A percentile compares a stretch with the other conserved stretches of the same genome.
Conservation (phyloP, 2,888 invertebrate genomes). For the Lordiphosa fenestrarum region DNA sequence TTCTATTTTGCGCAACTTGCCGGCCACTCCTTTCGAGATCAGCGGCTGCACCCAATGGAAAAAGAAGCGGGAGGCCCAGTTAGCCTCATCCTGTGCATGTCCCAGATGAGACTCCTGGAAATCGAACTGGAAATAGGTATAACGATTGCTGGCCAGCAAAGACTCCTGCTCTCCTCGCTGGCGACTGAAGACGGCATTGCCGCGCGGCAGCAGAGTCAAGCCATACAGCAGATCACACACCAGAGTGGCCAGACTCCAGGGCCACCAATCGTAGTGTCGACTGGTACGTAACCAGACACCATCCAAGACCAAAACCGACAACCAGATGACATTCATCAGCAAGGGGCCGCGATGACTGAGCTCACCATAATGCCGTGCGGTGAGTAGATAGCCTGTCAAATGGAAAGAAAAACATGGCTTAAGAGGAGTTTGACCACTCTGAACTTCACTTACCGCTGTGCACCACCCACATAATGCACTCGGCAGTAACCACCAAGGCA, state of each 20-base stretch:
- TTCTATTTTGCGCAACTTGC: slow-evolving; percentile 87
- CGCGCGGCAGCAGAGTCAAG: slow-evolving; percentile 85
- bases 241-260: slow-evolving; percentile 84
- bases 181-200: slow-evolving; percentile 77
- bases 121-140: slow-evolving; percentile 85
- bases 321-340: slow-evolving; percentile 85
- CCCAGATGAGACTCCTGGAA: slow-evolving; percentile 87
- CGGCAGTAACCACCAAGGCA: slow-evolving; percentile 86
- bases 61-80: slow-evolving; percentile 86
- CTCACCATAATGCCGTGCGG: slow-evolving; percentile 84
- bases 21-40: slow-evolving; percentile 89
- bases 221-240: slow-evolving; percentile 86
- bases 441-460: slow-evolving; percentile 85
- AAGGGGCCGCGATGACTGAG: slow-evolving; percentile 88
- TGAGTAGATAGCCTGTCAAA: slow-evolving; percentile 81
- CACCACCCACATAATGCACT: slow-evolving; percentile 89
- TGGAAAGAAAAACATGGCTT: too few relatives aligned
- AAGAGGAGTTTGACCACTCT: neutral
- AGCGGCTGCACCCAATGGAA: slow-evolving; percentile 94
- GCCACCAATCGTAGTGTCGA: slow-evolving; percentile 81
- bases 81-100: slow-evolving; percentile 89
- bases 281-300: slow-evolving; percentile 86
- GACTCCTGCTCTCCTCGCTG: slow-evolving; percentile 82
- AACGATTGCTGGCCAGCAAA: slow-evolving; percentile 81
- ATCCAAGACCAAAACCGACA: slow-evolving; percentile 85